phyloP scores from a whole-genome alignment of 2,797 vertebrate genomes.

The Sebastolobus alascanus region DNA sequence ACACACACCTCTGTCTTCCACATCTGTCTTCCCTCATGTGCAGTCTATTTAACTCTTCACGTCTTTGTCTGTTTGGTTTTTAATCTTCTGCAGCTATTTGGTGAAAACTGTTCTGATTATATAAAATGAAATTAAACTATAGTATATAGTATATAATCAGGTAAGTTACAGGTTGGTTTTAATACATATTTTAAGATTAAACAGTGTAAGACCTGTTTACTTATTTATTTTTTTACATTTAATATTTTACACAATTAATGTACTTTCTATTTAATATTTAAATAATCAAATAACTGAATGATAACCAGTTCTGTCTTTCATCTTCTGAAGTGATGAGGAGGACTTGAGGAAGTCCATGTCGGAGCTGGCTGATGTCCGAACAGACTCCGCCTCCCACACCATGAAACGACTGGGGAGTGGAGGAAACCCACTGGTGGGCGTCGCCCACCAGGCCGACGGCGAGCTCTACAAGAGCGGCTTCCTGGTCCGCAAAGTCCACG shows the following conservation, averaged over 20 bases:
- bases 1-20: conserved; percentile 6
- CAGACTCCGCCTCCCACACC: conserved; percentile 92
- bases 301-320: neutral
- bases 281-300: neutral
- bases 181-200: no score
- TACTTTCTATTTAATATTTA: no score
- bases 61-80: no score
- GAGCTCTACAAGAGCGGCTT: conserved; percentile 94
- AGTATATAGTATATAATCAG: no score
- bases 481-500: conserved; percentile 95
- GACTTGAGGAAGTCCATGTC: conserved; percentile 94
- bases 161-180: no score
- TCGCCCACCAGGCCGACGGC: conserved; percentile 90
- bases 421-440: conserved; percentile 91
- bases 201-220: no score
- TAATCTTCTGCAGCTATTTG: no score
- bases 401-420: conserved; percentile 91
- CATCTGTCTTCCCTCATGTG: conserved; percentile 35
- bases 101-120: no score
- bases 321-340: conserved; percentile 89
- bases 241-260: no score
- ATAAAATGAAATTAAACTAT: no score
- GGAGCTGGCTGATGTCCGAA: conserved; percentile 88
- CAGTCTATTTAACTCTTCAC: neutral
- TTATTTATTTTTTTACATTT: no score